phyloP scores from a whole-genome alignment of 2,797 vertebrate genomes.

The Intellagama lesueurii region DNA sequence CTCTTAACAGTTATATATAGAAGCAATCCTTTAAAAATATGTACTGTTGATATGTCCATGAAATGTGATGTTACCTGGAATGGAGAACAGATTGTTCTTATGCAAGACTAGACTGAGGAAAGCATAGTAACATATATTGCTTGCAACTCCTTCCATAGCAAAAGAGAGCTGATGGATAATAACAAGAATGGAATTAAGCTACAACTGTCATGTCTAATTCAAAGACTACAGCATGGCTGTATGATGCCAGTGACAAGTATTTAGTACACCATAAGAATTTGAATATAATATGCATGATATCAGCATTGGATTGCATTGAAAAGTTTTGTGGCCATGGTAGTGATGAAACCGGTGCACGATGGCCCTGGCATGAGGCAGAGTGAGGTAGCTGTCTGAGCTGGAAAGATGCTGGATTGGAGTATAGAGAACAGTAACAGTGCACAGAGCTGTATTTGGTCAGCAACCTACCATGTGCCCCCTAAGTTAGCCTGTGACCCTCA shows the following conservation, averaged over 20 bases:
- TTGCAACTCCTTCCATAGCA: not conserved
- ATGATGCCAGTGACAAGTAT: not conserved
- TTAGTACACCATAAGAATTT: not conserved
- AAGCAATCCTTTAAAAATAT: not conserved
- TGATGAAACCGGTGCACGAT: not conserved
- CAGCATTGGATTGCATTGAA: not conserved
- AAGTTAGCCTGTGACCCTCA: not conserved
- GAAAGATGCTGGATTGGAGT: not conserved
- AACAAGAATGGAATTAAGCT: not conserved
- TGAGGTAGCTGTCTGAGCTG: not conserved
- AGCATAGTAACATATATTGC: not conserved
- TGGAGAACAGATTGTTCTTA: not conserved
- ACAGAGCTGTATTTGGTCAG: not conserved
- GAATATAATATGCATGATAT: not conserved
- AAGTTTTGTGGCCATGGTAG: not conserved
- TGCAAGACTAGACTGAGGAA: slow-evolving; percentile 18
- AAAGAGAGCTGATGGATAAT: not conserved
- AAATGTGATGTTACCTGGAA: not conserved
- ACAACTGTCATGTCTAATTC: not conserved
- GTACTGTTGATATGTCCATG: slow-evolving; percentile 7
- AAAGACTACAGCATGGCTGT: not conserved
- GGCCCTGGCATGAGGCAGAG: not conserved
- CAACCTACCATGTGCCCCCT: not conserved
- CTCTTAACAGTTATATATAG: slow-evolving; percentile 7
- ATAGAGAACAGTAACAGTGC: not conserved